Conservation (phyloP, 2,797 vertebrate genomes). For the Platalea minor region DNA sequence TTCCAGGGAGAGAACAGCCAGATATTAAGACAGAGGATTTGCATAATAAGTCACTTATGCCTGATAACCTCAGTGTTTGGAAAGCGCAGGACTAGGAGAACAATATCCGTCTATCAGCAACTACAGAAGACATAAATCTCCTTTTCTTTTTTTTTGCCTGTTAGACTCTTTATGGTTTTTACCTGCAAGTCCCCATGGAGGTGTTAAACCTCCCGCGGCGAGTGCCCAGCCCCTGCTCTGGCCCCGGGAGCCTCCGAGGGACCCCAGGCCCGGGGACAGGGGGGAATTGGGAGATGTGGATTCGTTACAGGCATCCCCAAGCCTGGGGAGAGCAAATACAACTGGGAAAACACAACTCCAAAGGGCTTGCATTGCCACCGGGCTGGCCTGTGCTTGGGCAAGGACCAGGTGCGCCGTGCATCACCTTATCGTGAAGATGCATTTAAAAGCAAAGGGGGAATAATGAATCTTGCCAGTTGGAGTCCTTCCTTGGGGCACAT, state of each 20-base stretch:
- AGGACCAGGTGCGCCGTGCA: fast-evolving
- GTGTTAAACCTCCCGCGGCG: fast-evolving
- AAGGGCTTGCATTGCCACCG: neutral
- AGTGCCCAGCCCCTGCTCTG: neutral
- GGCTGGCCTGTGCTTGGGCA: neutral
- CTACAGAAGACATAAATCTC: neutral
- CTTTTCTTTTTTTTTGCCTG: neutral
- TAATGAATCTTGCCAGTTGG: neutral
- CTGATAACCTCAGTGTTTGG: slow-evolving; percentile 52
- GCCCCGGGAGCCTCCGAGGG: fast-evolving
- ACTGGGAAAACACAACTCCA: fast-evolving
- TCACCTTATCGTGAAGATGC: neutral
- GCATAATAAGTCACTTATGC: slow-evolving; percentile 69
- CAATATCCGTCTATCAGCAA: slow-evolving; percentile 14
- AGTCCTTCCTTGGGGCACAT: neutral
- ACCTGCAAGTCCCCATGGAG: neutral
- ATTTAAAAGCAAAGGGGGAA: neutral
- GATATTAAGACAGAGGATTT: slow-evolving; percentile 60
- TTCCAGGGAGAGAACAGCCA: slow-evolving; percentile 61
- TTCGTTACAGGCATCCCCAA: neutral
- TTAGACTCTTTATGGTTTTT: neutral
- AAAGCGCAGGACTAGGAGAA: slow-evolving; percentile 2
- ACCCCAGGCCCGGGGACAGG: neutral
- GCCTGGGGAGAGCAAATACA: neutral
- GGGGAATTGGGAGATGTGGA: neutral